Percentiles rank a stretch among this genome's conserved stretches.
Conservation (phyloP, 2,888 invertebrate species). For the Phlogophora meticulosa region DNA sequence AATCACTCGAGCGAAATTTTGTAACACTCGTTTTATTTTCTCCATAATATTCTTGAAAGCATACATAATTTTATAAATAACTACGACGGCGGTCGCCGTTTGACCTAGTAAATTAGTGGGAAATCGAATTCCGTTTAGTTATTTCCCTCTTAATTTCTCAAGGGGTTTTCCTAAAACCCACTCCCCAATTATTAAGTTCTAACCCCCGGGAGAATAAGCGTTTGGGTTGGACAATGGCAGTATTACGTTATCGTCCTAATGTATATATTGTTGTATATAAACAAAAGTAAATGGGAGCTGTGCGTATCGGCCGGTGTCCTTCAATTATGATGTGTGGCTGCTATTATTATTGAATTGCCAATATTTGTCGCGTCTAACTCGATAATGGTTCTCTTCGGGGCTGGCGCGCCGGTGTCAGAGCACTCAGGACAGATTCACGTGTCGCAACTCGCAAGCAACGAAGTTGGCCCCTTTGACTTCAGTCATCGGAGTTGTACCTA, state of each 20-base stretch:
- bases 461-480: constrained; percentile 26
- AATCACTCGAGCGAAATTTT: constrained; percentile 43
- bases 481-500: not conserved
- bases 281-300: constrained; percentile 38
- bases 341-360: constrained; percentile 64
- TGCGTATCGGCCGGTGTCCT: constrained; percentile 31
- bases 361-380: constrained; percentile 64
- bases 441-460: constrained; percentile 33
- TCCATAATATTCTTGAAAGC: constrained; percentile 23
- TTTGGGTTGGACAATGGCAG: constrained; percentile 27
- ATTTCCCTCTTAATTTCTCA: constrained; percentile 39
- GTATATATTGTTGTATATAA: constrained; percentile 40
- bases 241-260: constrained; percentile 19
- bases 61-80: constrained; percentile 39
- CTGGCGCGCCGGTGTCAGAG: constrained; percentile 43
- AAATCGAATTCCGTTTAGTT: constrained; percentile 23
- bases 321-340: constrained; percentile 35
- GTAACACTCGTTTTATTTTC: constrained; percentile 37
- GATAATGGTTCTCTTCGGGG: constrained; percentile 59
- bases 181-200: constrained; percentile 51
- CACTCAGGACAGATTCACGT: constrained; percentile 38
- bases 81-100: constrained; percentile 15
- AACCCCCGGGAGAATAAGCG: constrained; percentile 23
- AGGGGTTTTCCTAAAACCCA: constrained; percentile 32
- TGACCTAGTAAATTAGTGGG: constrained; percentile 25